Evolutionary conservation across 1,140 invertebrate species (phyloP), one percentile per base, ranked within the genome.

Genomic region (Ostrea denselamellosa): DNA sequence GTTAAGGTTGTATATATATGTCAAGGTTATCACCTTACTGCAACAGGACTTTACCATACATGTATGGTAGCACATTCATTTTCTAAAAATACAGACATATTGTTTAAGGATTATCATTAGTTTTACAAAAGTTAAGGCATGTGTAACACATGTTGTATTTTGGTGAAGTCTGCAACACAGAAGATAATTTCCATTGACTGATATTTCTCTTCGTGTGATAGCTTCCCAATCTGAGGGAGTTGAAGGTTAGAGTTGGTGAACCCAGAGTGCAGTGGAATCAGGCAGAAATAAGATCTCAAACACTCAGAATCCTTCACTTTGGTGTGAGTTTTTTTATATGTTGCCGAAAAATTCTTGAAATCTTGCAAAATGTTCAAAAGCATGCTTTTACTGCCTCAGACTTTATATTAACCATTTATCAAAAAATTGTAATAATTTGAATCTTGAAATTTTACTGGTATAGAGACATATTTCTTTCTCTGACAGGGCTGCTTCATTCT

Each of bases 401-500:
- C 34, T 44, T 44, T 44, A 44, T n/a, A 44, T 5, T 5, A 44
- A 5, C 5, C 34, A 2, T 44, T 44, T 44, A 44, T 44, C 2
- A 44, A n/a, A n/a, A n/a, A n/a, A n/a, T n/a, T n/a, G n/a, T n/a
- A n/a, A n/a, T n/a, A n/a, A n/a, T n/a, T n/a, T n/a, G n/a, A n/a
- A n/a, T n/a, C n/a, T n/a, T 44, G 34, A 44, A 44, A 44, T 44
- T 1, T 44, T 44, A 44, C 34, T 44, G 2, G 56, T 19, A 62
- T 8, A 62, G 56, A 19, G 56, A 62, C 56, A 0, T 19, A 7
- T 77, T 62, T 12, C 25, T 86, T 53, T 88, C 17, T 85, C 10
- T 65, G 53, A 34, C 52, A 89, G 89, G 56, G 34, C 28, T 87
- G 83, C 54, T 65, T 83, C 22, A 83, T 83, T 34, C 68, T 89